These are phyloP conservation scores for Hozukius guyotensis DNA, from an alignment of 2,797 vertebrate species.

Conservation along the genomic window DNA sequence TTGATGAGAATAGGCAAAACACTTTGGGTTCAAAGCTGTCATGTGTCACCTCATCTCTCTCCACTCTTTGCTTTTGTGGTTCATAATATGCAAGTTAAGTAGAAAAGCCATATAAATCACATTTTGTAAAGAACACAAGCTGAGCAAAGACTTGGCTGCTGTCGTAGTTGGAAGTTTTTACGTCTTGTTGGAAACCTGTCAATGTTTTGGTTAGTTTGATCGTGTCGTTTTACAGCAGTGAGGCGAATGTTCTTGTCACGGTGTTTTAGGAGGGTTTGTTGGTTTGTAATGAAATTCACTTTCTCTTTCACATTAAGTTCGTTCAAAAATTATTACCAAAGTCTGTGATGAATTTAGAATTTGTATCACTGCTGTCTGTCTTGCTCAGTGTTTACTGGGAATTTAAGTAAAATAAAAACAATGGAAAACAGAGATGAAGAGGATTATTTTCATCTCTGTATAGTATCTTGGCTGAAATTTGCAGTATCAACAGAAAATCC, in stretches of 20 bases:
- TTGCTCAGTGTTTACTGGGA: not conserved
- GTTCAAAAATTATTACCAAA: not conserved
- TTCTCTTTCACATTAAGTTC: slow-evolving; percentile 23
- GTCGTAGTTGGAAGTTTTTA: slow-evolving; percentile 1
- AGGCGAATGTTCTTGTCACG: slow-evolving; percentile 14
- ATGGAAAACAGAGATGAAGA: not conserved
- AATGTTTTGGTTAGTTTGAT: slow-evolving; percentile 18
- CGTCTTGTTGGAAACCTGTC: slow-evolving; percentile 31
- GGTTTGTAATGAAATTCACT: slow-evolving; percentile 13
- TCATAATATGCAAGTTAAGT: not conserved
- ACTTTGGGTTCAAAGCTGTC: slow-evolving; percentile 28
- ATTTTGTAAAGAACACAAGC: slow-evolving; percentile 15
- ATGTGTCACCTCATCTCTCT: slow-evolving; percentile 7
- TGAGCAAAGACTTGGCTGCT: slow-evolving; percentile 18
- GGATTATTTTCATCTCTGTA: not conserved
- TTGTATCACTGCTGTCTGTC: not conserved
- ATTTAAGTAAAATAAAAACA: not conserved
- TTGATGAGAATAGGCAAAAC: not conserved
- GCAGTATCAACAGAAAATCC: not conserved
- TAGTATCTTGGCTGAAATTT: not conserved
- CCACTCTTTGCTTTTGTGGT: slow-evolving; percentile 3
- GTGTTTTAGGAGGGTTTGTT: not conserved
- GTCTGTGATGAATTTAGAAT: not conserved
- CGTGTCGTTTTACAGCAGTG: slow-evolving; percentile 19
- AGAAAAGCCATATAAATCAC: slow-evolving; percentile 11